Evolutionary conservation across 2,113 vertebrate genomes (phyloP).

Genomic region (Silurus meridionalis): DNA sequence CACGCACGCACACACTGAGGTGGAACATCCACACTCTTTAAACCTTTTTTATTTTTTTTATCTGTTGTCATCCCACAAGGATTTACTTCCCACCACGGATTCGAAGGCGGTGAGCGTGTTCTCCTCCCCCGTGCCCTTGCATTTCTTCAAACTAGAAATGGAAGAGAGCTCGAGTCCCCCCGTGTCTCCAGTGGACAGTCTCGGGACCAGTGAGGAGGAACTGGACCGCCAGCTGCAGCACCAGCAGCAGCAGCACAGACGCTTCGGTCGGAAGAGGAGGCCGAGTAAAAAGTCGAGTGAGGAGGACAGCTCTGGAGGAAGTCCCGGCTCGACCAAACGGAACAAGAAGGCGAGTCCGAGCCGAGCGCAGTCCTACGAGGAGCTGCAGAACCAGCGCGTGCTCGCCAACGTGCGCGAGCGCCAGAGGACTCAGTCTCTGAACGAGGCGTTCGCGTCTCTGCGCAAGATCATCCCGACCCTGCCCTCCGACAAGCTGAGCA

Average conservation of each 20-base stretch:
- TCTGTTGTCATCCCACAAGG: conserved; percentile 44
- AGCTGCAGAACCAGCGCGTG: conserved; percentile 81
- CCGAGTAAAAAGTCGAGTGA: conserved; percentile 74
- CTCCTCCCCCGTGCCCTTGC: conserved; percentile 62
- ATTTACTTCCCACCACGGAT: conserved; percentile 68
- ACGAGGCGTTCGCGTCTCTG: conserved; percentile 78
- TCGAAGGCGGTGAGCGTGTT: conserved; percentile 69
- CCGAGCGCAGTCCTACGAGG: conserved; percentile 76
- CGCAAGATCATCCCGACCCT: conserved; percentile 82
- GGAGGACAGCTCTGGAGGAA: conserved; percentile 63
- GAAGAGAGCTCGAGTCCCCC: conserved; percentile 78
- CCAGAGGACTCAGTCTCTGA: conserved; percentile 79
- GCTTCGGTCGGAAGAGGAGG: conserved; percentile 72
- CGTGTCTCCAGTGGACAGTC: conserved; percentile 77
- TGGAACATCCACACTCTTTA: background rate
- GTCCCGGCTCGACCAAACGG: conserved; percentile 69
- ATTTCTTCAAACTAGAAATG: conserved; percentile 78
- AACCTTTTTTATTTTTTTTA: background rate
- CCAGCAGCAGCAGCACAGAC: conserved; percentile 70
- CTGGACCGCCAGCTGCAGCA: conserved; percentile 75
- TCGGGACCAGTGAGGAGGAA: conserved; percentile 81
- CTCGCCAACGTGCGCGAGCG: conserved; percentile 80
- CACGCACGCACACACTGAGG: conserved; percentile 2
- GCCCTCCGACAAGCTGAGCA: conserved; percentile 81
- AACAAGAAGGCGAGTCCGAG: conserved; percentile 73